Base-by-base conservation (phyloP, 2,888 invertebrate species). In the Phorcus lineatus region DNA sequence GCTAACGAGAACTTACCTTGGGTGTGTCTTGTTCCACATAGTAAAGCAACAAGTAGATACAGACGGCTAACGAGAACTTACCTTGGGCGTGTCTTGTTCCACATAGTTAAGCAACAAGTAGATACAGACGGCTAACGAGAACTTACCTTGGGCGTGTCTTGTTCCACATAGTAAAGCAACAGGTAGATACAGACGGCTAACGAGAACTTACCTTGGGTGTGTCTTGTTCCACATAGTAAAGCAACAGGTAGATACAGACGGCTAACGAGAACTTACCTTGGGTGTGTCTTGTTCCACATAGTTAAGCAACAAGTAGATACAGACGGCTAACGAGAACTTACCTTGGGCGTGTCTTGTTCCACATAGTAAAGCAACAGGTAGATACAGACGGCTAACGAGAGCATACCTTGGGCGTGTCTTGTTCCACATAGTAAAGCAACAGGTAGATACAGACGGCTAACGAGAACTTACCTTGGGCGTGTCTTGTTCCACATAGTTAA, bases 331-430 rank as follows among this genome's bases (percentile, higher is more conserved):
- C n/a, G n/a, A n/a, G n/a, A n/a, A n/a, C n/a, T n/a, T n/a, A n/a
- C n/a, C n/a, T n/a, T n/a, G n/a, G n/a, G n/a, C n/a, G n/a, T n/a
- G n/a, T n/a, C n/a, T n/a, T n/a, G n/a, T n/a, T n/a, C n/a, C n/a
- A n/a, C n/a, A n/a, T n/a, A n/a, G n/a, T n/a, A n/a, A n/a, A n/a
- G n/a, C n/a, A n/a, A n/a, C n/a, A n/a, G n/a, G n/a, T n/a, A n/a
- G n/a, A n/a, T n/a, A n/a, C n/a, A n/a, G n/a, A n/a, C n/a, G n/a
- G n/a, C n/a, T n/a, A n/a, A 36, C 36, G 7, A 36, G 7, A 36
- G 7, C 82, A 81, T 81, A 90, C 89, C 85, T 86, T 77, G 52
- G 85, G 80, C 0, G 88, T 87, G 22, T 84, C 53, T 22, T 80
- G n/a, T 31, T 82, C 54, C 11, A 88, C 80, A 77, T 62, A 82